Percentiles rank a stretch among this genome's conserved stretches.
These are phyloP conservation scores for Zeugodacus cucurbitae DNA, from an alignment of 1,140 invertebrate genomes.

Conservation along the genomic window DNA sequence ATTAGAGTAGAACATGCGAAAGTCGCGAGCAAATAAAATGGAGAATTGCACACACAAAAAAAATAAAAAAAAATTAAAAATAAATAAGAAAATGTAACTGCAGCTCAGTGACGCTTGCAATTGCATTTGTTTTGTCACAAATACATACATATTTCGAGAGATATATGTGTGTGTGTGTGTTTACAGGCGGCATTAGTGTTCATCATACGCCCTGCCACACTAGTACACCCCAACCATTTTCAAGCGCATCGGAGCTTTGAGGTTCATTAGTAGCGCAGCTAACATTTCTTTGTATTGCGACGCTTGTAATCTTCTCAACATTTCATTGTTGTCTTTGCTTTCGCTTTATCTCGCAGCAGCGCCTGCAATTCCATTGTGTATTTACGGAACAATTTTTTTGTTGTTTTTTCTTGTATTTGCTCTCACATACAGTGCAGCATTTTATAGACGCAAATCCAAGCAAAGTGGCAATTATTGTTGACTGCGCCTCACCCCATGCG, in stretches of 20 bases:
- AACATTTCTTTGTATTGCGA: not conserved
- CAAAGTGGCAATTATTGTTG: not conserved
- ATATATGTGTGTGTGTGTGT: too few relatives aligned
- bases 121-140: not conserved
- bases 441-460: not conserved
- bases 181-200: not conserved
- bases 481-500: not conserved
- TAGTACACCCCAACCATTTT: not conserved
- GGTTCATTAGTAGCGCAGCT: not conserved
- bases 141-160: not conserved
- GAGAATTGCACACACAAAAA: too few relatives aligned
- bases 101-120: not conserved
- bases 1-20: conserved; percentile 24
- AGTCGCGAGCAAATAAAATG: not conserved
- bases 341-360: not conserved
- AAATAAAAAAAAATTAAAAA: not conserved
- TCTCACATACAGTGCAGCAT: not conserved
- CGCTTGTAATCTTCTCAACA: not conserved
- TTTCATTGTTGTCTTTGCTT: not conserved
- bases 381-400: not conserved
- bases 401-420: not conserved
- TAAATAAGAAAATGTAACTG: not conserved
- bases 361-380: not conserved
- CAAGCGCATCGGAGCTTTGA: not conserved
- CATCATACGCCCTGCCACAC: not conserved